Base-by-base conservation (phyloP, 2,113 vertebrate species). In the Pristiophorus japonicus region DNA sequence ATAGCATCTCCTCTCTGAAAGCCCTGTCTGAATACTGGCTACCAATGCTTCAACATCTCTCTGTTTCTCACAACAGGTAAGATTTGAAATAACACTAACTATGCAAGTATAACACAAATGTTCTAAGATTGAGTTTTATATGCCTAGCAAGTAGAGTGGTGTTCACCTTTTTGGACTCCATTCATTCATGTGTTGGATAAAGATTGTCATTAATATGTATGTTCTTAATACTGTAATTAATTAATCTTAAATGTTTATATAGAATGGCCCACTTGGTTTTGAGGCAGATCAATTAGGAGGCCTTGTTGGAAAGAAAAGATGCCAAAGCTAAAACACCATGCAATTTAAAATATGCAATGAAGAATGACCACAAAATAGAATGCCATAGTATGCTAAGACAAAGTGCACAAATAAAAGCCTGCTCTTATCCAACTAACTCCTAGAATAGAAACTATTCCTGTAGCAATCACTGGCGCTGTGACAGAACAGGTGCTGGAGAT, bases 31-130 rank as follows among this genome's bases (percentile, higher is more conserved):
- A 95, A 0, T 98, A 97, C 97, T 99, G 99, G 99, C 97, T 99
- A 47, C 99, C 99, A 95, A 97, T 99, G 84, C 95, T 99, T 95
- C 98, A 97, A 88, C 97, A 96, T 51, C 96, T 99, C 95, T 97
- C 97, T 16, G 51, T 98, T 42, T 97, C 98, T 90, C 97, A 98
- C 95, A 99, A 99, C 97, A 98, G 98, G 99, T 99, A 97, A 97
- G 96, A 59, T 20, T 65, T 24, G 96, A 87, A 94, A 47, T 91
- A 73, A 84, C 91, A 38, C 87, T 51, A 30, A 30, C 38, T 45
- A 45, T 70, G 51, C 34, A 51, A 66, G 16, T 94, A 70, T 94
- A 14, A 47, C 66, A 7, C 14, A 59, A 59, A 90, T 22, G 27
- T 55, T 81, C 78, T 88, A 88, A 59, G 47, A 55, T 30, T 70